Evolutionary conservation across 2,113 vertebrate species (phyloP).

Genomic region (Chaenogobius annularis): DNA sequence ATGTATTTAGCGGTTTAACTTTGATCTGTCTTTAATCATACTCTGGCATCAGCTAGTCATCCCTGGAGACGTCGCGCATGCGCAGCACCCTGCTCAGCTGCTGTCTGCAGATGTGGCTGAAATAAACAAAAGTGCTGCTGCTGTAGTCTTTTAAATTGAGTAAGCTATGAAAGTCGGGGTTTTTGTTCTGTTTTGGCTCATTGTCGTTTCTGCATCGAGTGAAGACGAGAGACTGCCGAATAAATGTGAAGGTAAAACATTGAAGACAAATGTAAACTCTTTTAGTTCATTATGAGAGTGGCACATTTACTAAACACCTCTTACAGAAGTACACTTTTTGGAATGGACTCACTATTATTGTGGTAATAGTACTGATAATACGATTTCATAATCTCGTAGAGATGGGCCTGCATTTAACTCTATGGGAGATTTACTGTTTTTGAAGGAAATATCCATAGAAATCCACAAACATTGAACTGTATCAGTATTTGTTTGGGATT

Average conservation of each 20-base stretch:
- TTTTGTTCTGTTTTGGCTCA: constrained; percentile 43
- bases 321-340: neutral
- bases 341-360: no score
- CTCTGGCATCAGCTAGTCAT: constrained; percentile 3
- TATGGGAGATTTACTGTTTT: no score
- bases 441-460: no score
- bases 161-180: constrained; percentile 44
- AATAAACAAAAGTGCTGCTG: no score
- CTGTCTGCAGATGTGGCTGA: constrained; percentile 67
- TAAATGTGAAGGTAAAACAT: constrained; percentile 83
- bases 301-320: neutral
- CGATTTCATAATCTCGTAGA: no score
- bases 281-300: neutral
- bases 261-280: neutral
- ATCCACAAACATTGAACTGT: no score
- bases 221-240: constrained; percentile 81
- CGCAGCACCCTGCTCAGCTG: neutral
- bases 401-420: no score
- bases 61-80: constrained; percentile 54
- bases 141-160: neutral
- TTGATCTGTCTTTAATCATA: constrained; percentile 28
- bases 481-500: no score
- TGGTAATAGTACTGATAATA: no score
- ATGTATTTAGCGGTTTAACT: no score
- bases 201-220: constrained; percentile 46